A percentile compares a stretch with the other conserved stretches of the same genome.
phyloP scores from a whole-genome alignment of 2,888 invertebrate genomes.

The Hydrotaea cyrtoneurina region DNA sequence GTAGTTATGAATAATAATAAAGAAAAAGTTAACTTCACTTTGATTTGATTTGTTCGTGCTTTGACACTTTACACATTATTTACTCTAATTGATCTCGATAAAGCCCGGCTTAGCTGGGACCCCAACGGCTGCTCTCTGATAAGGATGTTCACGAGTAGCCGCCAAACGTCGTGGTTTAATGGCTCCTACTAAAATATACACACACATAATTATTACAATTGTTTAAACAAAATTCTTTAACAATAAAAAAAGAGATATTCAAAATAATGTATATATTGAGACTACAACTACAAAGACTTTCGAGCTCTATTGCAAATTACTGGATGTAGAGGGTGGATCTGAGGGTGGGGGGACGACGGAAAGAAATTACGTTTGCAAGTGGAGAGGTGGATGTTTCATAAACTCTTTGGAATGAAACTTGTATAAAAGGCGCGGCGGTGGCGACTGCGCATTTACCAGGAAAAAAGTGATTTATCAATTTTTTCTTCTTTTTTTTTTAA shows the following conservation, averaged over 20 bases:
- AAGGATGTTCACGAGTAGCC: conserved; percentile 95
- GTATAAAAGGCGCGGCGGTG: conserved; percentile 68
- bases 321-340: neutral
- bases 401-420: conserved; percentile 80
- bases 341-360: neutral
- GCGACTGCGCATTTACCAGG: neutral
- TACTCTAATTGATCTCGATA: conserved; percentile 73
- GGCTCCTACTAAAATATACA: conserved; percentile 80
- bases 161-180: conserved; percentile 89
- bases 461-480: conserved; percentile 54
- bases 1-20: conserved; percentile 41
- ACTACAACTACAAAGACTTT: conserved; percentile 9
- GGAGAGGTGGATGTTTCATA: conserved; percentile 69
- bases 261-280: conserved; percentile 3
- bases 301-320: conserved; percentile 43
- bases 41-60: neutral
- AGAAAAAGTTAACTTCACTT: conserved; percentile 7
- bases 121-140: conserved; percentile 92
- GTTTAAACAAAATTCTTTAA: conserved; percentile 65
- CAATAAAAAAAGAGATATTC: neutral
- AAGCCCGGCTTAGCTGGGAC: conserved; percentile 84
- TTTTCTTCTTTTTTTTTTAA: no score
- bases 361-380: neutral
- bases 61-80: no score
- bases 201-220: conserved; percentile 73